Evolutionary conservation across 2,113 vertebrate species (phyloP).

Genomic region (Alexandromys fortis): DNA sequence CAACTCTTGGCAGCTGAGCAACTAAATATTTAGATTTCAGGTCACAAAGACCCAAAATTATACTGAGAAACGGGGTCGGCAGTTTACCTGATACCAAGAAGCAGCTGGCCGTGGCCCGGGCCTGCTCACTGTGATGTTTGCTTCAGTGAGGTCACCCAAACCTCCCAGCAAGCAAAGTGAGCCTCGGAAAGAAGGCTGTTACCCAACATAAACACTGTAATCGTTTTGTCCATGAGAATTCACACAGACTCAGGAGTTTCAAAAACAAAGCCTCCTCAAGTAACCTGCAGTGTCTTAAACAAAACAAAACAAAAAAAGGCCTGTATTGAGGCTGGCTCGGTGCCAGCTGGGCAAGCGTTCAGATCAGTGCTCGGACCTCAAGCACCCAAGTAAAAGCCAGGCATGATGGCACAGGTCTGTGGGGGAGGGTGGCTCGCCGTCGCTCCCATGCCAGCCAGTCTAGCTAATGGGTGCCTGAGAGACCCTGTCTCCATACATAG

Average conservation of each 20-base stretch:
- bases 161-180: constrained; percentile 21
- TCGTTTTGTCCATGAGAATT: constrained; percentile 23
- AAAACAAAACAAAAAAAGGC: not conserved
- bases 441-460: not conserved
- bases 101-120: constrained; percentile 24
- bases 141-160: constrained; percentile 3
- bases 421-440: not conserved
- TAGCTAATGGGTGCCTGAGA: not conserved
- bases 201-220: not conserved
- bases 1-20: not conserved
- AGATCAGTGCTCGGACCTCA: not conserved
- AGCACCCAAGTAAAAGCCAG: not conserved
- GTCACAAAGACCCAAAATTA: constrained; percentile 10
- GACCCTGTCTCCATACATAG: not conserved
- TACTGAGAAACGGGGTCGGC: not conserved
- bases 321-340: not conserved
- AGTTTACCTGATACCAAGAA: not conserved
- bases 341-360: not conserved
- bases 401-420: not conserved
- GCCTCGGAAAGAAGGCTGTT: not conserved
- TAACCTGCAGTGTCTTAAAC: not conserved
- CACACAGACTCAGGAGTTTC: not conserved
- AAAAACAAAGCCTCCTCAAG: not conserved
- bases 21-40: constrained; percentile 7
- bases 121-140: not conserved